These are phyloP conservation scores for Orthosia incerta DNA, from an alignment of 2,888 invertebrate genomes.

Conservation along the genomic window DNA sequence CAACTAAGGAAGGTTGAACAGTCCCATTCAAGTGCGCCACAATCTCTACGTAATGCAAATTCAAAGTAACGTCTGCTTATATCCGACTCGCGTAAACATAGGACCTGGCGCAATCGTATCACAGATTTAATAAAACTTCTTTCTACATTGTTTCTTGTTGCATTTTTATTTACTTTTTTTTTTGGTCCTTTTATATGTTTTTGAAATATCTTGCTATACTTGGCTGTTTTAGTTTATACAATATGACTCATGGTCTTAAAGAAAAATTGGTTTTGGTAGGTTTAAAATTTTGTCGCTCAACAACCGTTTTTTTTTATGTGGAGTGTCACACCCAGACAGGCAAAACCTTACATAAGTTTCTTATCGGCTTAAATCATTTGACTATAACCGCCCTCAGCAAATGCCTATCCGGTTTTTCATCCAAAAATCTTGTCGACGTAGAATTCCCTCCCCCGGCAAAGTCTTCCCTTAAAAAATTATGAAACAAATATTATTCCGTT, in stretches of 20 bases:
- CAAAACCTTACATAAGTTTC: not conserved
- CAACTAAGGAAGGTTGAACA: constrained; percentile 57
- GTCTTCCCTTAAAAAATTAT: not conserved
- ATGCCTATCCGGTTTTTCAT: not conserved
- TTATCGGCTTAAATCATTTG: not conserved
- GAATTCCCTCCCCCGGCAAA: not conserved
- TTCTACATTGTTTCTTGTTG: not conserved
- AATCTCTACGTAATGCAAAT: constrained; percentile 65
- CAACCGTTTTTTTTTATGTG: too few species aligned
- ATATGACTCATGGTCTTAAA: too few species aligned
- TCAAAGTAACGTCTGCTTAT: constrained; percentile 61
- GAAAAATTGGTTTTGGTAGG: too few species aligned
- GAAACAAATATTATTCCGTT: constrained; percentile 8
- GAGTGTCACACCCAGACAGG: not conserved
- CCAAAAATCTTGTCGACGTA: not conserved
- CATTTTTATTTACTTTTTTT: not conserved
- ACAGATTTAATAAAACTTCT: constrained; percentile 50
- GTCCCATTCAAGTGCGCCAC: constrained; percentile 57
- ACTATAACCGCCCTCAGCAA: not conserved
- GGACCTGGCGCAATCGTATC: constrained; percentile 26
- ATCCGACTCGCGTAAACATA: constrained; percentile 54
- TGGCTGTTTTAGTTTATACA: too few species aligned
- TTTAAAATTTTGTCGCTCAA: too few species aligned
- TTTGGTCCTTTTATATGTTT: too few species aligned
- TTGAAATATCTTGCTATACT: too few species aligned